These are phyloP conservation scores for Hydropsyche betteni DNA, from an alignment of 2,888 invertebrate species.

Conservation along the genomic window DNA sequence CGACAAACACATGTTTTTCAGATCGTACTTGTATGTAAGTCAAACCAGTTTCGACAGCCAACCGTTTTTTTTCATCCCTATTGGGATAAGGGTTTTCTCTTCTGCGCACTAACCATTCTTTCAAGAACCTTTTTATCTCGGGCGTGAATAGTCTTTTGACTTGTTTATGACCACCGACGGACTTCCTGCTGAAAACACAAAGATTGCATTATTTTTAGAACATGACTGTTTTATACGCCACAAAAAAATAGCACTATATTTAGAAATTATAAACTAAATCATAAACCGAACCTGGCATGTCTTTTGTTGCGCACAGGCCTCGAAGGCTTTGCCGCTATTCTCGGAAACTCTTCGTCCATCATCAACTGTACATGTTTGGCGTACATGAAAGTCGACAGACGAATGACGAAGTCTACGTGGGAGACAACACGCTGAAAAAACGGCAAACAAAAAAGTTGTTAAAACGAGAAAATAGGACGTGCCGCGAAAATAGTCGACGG, in stretches of 20 bases:
- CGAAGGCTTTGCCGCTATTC: conserved; percentile 64
- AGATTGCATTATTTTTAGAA: not conserved
- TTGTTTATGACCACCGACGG: conserved; percentile 70
- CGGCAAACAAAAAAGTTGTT: not conserved
- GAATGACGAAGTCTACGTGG: not conserved
- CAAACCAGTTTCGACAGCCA: conserved; percentile 77
- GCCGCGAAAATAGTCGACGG: not conserved
- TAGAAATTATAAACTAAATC: conserved; percentile 1
- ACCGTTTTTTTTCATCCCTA: conserved; percentile 77
- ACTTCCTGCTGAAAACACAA: conserved; percentile 61
- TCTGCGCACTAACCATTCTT: conserved; percentile 79
- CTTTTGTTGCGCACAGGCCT: conserved; percentile 77
- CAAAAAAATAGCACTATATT: not conserved
- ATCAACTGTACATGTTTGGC: conserved; percentile 47
- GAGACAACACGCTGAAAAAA: not conserved
- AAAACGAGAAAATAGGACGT: conserved; percentile 3
- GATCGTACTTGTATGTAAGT: conserved; percentile 78
- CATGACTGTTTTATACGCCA: not conserved
- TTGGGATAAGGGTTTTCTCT: conserved; percentile 83
- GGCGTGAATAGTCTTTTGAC: conserved; percentile 80
- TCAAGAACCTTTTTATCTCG: conserved; percentile 79
- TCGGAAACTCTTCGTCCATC: conserved; percentile 57
- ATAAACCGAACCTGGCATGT: conserved; percentile 69
- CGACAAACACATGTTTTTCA: no score
- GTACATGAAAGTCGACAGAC: conserved; percentile 35